Evolutionary conservation across 1,140 invertebrate species (phyloP).

Genomic region (Onthophagus taurus): DNA sequence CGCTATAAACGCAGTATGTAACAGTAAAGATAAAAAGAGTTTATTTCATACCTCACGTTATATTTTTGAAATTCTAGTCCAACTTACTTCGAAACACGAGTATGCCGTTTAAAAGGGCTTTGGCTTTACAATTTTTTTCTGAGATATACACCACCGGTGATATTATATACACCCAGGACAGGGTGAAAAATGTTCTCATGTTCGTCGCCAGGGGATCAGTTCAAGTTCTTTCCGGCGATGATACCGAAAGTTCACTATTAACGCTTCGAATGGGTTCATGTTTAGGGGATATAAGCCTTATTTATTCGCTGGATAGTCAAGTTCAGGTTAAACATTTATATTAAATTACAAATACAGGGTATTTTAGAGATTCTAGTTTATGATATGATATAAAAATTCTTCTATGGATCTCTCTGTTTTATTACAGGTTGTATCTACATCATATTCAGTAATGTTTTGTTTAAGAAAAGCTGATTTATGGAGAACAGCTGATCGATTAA

Average conservation of each 20-base stretch:
- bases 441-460: conserved; percentile 17
- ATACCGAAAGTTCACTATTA: conserved; percentile 21
- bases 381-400: conserved; percentile 1
- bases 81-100: conserved; percentile 14
- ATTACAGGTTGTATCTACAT: conserved; percentile 17
- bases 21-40: background rate
- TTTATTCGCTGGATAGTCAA: conserved; percentile 11
- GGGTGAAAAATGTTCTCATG: conserved; percentile 16
- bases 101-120: conserved; percentile 13
- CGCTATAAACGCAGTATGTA: conserved; percentile 15
- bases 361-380: background rate
- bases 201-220: conserved; percentile 18
- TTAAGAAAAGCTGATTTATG: conserved; percentile 16
- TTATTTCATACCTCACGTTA: background rate
- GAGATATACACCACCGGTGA: conserved; percentile 18
- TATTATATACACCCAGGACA: conserved; percentile 15
- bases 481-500: conserved; percentile 12
- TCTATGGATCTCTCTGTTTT: background rate
- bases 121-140: conserved; percentile 14
- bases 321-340: conserved; percentile 12
- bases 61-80: conserved; percentile 10
- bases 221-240: conserved; percentile 20
- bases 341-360: background rate
- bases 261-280: conserved; percentile 18
- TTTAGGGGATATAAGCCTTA: conserved; percentile 17